A percentile compares a stretch with the other conserved stretches of the same genome.
Evolutionary conservation across 2,888 invertebrate species (phyloP).

Genomic region (Uloborus plumipes): DNA sequence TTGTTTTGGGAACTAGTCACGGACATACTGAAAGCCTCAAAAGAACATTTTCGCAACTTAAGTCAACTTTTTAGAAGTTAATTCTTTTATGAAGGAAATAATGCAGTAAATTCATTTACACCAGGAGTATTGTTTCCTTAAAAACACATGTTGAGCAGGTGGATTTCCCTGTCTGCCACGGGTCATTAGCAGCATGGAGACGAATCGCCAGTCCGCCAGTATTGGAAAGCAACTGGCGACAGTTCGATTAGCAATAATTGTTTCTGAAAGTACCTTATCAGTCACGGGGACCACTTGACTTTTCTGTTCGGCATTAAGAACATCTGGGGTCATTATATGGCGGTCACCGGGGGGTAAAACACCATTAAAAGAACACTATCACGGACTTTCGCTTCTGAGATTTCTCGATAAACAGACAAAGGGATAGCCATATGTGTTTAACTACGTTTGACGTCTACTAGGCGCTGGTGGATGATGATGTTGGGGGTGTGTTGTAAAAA

Average conservation of each 20-base stretch:
- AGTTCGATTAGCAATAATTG: slow-evolving; percentile 23
- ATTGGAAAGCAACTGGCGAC: slow-evolving; percentile 20
- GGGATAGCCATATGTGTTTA: not conserved
- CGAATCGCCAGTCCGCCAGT: not conserved
- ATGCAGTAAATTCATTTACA: no score
- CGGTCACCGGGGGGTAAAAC: slow-evolving; percentile 16
- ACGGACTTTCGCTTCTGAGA: not conserved
- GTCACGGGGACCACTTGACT: slow-evolving; percentile 3
- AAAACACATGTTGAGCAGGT: no score
- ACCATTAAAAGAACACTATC: slow-evolving; percentile 11
- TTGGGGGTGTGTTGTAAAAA: no score
- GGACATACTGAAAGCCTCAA: no score
- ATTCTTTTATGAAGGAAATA: no score
- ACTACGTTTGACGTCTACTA: no score
- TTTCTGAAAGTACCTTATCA: slow-evolving; percentile 12
- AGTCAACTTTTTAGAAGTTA: no score
- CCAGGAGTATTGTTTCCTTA: no score
- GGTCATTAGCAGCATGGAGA: not conserved
- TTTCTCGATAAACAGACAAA: not conserved
- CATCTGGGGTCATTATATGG: slow-evolving; percentile 21
- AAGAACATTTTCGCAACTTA: no score
- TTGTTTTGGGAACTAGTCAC: no score
- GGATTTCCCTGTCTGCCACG: not conserved
- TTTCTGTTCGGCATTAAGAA: slow-evolving; percentile 16
- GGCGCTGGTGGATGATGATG: no score